Evolutionary conservation across 2,797 vertebrate species (phyloP).

Genomic region (Sebastes cheni): DNA sequence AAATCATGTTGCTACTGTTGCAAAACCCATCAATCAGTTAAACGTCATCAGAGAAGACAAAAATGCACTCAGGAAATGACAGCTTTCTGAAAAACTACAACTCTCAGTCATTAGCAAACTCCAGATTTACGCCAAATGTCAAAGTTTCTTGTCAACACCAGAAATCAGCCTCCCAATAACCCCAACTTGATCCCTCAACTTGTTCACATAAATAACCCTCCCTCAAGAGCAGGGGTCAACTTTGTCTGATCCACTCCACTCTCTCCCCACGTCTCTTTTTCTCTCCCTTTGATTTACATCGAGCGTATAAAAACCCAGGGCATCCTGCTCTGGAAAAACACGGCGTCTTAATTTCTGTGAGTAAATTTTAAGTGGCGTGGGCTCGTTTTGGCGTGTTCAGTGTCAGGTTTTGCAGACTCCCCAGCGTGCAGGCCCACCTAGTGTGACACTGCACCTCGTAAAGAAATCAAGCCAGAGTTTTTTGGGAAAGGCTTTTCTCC

Average conservation of each 20-base stretch:
- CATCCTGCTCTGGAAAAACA: slow-evolving; percentile 64
- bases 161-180: slow-evolving; percentile 71
- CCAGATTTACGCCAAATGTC: slow-evolving; percentile 64
- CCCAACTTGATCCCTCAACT: slow-evolving; percentile 72
- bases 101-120: slow-evolving; percentile 39
- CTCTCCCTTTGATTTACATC: slow-evolving; percentile 70
- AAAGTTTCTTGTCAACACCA: slow-evolving; percentile 72
- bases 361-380: slow-evolving; percentile 69
- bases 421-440: slow-evolving; percentile 77
- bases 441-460: slow-evolving; percentile 78
- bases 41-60: background rate
- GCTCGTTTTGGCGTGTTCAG: slow-evolving; percentile 66
- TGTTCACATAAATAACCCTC: slow-evolving; percentile 73
- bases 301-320: slow-evolving; percentile 47
- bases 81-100: slow-evolving; percentile 27
- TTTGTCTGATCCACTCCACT: slow-evolving; percentile 40
- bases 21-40: slow-evolving; percentile 20
- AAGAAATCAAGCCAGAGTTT: slow-evolving; percentile 75
- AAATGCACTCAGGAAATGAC: slow-evolving; percentile 14
- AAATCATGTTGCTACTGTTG: slow-evolving; percentile 14
- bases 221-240: slow-evolving; percentile 65
- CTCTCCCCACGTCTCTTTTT: slow-evolving; percentile 44
- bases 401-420: slow-evolving; percentile 76
- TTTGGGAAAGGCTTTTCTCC: slow-evolving; percentile 65
- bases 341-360: slow-evolving; percentile 65